These are phyloP conservation scores for Periplaneta americana DNA, from an alignment of 1,140 invertebrate genomes.

Conservation along the genomic window DNA sequence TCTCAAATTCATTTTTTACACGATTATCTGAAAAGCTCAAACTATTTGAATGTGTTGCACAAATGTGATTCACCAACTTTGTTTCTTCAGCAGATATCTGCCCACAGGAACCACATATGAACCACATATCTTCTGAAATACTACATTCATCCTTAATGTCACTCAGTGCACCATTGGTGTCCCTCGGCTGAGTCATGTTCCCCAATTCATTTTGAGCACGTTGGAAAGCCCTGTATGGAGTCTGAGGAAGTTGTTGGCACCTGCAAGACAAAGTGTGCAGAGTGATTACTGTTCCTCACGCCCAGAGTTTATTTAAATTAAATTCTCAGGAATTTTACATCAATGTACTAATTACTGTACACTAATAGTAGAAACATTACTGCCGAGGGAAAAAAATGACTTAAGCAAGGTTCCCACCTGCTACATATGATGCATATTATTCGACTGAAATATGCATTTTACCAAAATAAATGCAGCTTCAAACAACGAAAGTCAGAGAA, in stretches of 20 bases:
- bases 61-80: background rate
- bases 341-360: no score
- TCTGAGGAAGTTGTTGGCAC: background rate
- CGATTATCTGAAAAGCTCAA: background rate
- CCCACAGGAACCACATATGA: background rate
- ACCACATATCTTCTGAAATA: background rate
- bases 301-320: background rate
- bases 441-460: no score
- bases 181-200: background rate
- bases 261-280: conserved; percentile 11
- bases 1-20: background rate
- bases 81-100: background rate
- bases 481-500: no score
- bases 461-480: no score
- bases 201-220: background rate
- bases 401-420: no score
- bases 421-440: no score
- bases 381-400: no score
- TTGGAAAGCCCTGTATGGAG: conserved; percentile 1
- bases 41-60: background rate
- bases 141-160: background rate
- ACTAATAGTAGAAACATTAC: no score
- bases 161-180: background rate
- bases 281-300: background rate
- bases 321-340: no score